Conservation (phyloP, 2,113 vertebrate genomes). For the Nothoprocta pentlandii region DNA sequence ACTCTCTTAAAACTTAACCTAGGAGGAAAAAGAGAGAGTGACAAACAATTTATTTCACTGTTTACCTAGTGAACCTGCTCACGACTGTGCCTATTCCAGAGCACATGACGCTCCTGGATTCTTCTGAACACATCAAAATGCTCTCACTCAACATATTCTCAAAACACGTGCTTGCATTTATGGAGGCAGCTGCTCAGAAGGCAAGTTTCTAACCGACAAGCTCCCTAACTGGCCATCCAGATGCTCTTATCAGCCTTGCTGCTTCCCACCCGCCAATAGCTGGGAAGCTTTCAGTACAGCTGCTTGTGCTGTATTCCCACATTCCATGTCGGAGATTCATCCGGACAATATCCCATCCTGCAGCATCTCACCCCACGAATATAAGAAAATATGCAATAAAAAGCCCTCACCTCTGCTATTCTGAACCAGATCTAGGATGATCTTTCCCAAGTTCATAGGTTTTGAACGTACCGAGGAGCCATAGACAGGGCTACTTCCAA, state of each 20-base stretch:
- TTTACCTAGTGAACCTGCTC: not conserved
- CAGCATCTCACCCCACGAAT: not conserved
- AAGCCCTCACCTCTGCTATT: not conserved
- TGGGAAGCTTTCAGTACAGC: not conserved
- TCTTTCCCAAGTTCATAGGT: not conserved
- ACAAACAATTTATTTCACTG: not conserved
- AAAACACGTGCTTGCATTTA: not conserved
- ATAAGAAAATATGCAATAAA: not conserved
- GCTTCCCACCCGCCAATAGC: not conserved
- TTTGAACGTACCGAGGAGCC: not conserved
- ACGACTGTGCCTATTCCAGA: not conserved
- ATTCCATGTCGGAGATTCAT: not conserved
- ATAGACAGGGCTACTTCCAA: not conserved
- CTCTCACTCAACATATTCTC: not conserved
- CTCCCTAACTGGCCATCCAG: not conserved
- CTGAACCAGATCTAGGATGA: not conserved
- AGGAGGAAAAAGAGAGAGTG: not conserved
- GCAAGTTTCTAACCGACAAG: not conserved
- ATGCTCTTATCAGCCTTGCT: not conserved
- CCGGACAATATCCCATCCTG: not conserved
- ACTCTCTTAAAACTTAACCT: not conserved
- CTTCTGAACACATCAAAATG: not conserved
- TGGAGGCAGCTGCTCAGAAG: not conserved
- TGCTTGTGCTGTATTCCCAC: not conserved
- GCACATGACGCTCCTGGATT: not conserved